Evolutionary conservation across 1,140 invertebrate genomes (phyloP), one percentile per base, ranked within the genome.

Genomic region (Meloidogyne floridensis): DNA sequence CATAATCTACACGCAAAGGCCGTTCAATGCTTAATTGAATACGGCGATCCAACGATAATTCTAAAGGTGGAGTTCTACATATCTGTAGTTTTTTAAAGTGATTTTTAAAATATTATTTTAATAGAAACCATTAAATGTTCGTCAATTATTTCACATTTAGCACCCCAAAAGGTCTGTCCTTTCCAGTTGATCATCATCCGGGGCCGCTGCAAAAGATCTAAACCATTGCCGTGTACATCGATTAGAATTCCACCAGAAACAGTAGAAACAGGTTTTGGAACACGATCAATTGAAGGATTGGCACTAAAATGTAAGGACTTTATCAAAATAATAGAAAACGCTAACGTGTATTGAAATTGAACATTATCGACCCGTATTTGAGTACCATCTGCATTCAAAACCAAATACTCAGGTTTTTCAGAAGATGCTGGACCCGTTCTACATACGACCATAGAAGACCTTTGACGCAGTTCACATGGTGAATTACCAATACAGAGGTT

Each of bases 401-500:
- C 53, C 81, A 87, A 80, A 65, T 69, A 85, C 53, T 84, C 88
- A 59, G 81, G 72, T 51, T 70, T 72, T 73, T 84, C 88, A 72
- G 54, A 51, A 20, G 18, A 53, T 11, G 80, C 72, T 56, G 79
- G 20, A 53, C 81, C 85, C n/a, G 83, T 87, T 75, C 84, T 80
- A 20, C 87, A 88, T 3, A 88, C 80, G 5, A 87, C 84, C 75
- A 81, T 84, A 6, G 80, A 54, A 43, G 84, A 76, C 20, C 87
- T 42, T 53, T 87, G 75, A 3, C 70, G 95, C 9, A 98, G 94
- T 86, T 93, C 91, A 91, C 97, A 98, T 2, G 94, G 93, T 75
- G 84, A 77, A 81, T 82, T 85, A 20, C 86, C 96, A 11, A 98
- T 91, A 90, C 93, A 95, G 0, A 96, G 95, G 5, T 93, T 93